Conservation (phyloP, 2,797 vertebrate species). For the Acrossocheilus wenchowensis region DNA sequence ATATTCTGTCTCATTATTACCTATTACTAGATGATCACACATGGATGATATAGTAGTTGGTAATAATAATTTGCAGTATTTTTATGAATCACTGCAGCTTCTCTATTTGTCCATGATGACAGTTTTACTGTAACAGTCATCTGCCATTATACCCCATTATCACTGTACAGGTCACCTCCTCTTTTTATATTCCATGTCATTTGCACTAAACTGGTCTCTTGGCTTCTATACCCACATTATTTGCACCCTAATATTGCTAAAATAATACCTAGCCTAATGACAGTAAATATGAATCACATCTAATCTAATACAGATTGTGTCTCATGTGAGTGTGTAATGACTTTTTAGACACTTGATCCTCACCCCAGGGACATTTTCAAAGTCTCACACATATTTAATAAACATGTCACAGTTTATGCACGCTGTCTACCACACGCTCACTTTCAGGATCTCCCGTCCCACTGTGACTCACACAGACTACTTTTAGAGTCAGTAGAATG, state of each 20-base stretch:
- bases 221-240: neutral
- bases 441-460: neutral
- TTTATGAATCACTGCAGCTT: neutral
- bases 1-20: constrained; percentile 2
- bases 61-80: neutral
- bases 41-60: neutral
- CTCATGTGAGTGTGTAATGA: neutral
- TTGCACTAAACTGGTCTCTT: neutral
- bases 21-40: neutral
- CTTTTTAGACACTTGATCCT: constrained; percentile 7
- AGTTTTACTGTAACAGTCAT: neutral
- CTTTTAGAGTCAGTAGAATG: constrained; percentile 24
- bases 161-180: neutral
- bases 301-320: constrained; percentile 32
- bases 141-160: neutral
- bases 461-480: neutral
- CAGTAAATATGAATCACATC: constrained; percentile 1
- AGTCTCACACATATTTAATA: neutral
- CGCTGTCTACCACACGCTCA: neutral
- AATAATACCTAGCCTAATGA: neutral
- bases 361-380: neutral
- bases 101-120: neutral
- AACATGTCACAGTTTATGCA: constrained; percentile 23
- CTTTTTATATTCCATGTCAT: neutral
- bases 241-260: neutral